phyloP scores from a whole-genome alignment of 35 echinoderm and acorn worm genomes.

The Amphiura filiformis region DNA sequence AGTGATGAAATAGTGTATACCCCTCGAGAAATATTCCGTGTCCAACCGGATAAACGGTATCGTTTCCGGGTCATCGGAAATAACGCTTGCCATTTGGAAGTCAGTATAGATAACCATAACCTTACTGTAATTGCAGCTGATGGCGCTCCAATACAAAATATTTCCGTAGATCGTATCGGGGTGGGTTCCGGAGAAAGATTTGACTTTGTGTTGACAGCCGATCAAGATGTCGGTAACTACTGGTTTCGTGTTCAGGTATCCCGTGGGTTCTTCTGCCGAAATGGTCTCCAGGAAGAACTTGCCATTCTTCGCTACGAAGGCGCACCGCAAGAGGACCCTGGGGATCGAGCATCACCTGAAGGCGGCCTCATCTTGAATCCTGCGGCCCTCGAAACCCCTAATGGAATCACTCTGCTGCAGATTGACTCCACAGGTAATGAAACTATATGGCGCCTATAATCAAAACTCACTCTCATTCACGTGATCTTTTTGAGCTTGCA shows the following conservation, averaged over 20 bases:
- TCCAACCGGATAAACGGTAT: constrained; percentile 15
- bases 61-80: constrained; percentile 69
- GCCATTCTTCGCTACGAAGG: background rate
- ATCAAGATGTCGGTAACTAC: constrained; percentile 54
- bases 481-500: background rate
- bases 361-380: background rate
- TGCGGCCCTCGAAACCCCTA: background rate
- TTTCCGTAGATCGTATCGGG: constrained; percentile 22
- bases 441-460: background rate
- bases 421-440: background rate
- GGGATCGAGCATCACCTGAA: background rate
- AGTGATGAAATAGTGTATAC: constrained; percentile 19
- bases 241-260: constrained; percentile 66
- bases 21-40: constrained; percentile 32
- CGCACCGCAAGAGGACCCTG: background rate
- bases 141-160: constrained; percentile 44
- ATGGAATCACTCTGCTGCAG: background rate
- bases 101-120: constrained; percentile 61
- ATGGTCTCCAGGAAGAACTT: background rate
- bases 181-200: constrained; percentile 27
- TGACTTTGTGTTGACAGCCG: constrained; percentile 62
- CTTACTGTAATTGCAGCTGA: constrained; percentile 58
- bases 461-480: constrained; percentile 26
- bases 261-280: background rate
- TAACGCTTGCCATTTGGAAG: constrained; percentile 40